phyloP scores from a whole-genome alignment of 2,888 invertebrate species.

The Odontothrips loti region DNA sequence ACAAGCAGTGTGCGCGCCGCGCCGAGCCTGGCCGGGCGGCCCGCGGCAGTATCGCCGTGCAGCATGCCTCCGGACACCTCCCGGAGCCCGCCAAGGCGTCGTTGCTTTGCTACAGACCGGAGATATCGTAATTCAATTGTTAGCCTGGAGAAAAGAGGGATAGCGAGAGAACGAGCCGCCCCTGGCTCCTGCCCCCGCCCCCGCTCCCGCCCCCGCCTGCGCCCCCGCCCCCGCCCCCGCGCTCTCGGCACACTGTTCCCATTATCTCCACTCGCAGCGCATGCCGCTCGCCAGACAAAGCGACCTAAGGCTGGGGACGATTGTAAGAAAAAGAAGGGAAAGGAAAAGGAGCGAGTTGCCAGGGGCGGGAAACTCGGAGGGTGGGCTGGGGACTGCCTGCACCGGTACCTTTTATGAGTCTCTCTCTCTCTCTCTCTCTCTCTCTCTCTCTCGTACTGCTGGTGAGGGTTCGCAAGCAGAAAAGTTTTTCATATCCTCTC shows the following conservation, averaged over 20 bases:
- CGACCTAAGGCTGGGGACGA: neutral
- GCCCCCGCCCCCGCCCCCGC: neutral
- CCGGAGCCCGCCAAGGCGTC: neutral
- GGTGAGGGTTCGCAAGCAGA: too few relatives aligned
- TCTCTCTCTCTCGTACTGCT: too few relatives aligned
- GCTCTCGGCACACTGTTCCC: neutral
- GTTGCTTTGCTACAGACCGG: neutral
- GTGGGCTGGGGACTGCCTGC: neutral
- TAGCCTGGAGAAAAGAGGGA: neutral
- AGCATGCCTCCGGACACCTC: neutral
- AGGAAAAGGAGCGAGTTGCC: neutral
- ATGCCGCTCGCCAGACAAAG: neutral
- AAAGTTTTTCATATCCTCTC: too few relatives aligned
- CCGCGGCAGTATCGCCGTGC: too few relatives aligned
- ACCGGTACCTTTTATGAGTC: neutral
- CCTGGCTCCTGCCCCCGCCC: neutral
- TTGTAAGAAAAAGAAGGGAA: neutral
- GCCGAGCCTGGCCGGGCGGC: too few relatives aligned
- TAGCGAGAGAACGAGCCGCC: neutral
- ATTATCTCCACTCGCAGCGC: neutral
- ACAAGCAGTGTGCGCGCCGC: too few relatives aligned
- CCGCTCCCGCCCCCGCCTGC: neutral
- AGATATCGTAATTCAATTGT: constrained; percentile 27
- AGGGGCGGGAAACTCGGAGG: neutral
- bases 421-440: neutral